These are phyloP conservation scores for Diplolepis rosae DNA, from an alignment of 2,888 invertebrate species.

Conservation along the genomic window DNA sequence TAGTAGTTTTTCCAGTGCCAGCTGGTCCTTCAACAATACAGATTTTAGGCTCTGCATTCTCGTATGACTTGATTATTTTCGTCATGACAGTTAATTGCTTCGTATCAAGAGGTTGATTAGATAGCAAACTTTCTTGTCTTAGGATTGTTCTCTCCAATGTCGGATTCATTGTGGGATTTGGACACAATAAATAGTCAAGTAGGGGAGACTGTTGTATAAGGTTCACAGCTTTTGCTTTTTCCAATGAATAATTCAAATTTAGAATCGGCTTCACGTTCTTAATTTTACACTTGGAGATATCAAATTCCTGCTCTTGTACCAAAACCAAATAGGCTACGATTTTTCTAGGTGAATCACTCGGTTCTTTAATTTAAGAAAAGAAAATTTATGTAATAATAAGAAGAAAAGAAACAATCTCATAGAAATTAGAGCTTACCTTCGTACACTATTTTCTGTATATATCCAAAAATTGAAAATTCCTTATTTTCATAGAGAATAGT, in stretches of 20 bases:
- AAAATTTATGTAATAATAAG: not conserved
- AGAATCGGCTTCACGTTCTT: not conserved
- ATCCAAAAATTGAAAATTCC: not conserved
- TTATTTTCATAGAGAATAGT: not conserved
- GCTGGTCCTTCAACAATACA: conserved; percentile 11
- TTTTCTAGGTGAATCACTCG: not conserved
- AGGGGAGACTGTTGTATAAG: not conserved
- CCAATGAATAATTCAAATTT: not conserved
- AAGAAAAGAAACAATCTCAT: not conserved
- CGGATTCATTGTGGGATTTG: not conserved
- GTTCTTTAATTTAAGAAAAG: not conserved
- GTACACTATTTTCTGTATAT: not conserved
- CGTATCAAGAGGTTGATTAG: not conserved
- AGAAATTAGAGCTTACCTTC: not conserved
- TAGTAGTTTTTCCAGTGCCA: conserved; percentile 8
- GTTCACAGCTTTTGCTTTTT: not conserved
- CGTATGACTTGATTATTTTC: not conserved
- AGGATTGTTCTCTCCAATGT: not conserved
- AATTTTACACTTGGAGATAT: not conserved
- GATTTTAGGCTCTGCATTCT: not conserved
- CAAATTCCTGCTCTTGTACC: not conserved
- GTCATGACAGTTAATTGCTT: not conserved
- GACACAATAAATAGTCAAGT: not conserved
- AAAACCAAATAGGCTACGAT: not conserved
- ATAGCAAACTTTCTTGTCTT: not conserved